Base-by-base conservation (phyloP, 2,797 vertebrate genomes). In the Dicrostonyx torquatus region DNA sequence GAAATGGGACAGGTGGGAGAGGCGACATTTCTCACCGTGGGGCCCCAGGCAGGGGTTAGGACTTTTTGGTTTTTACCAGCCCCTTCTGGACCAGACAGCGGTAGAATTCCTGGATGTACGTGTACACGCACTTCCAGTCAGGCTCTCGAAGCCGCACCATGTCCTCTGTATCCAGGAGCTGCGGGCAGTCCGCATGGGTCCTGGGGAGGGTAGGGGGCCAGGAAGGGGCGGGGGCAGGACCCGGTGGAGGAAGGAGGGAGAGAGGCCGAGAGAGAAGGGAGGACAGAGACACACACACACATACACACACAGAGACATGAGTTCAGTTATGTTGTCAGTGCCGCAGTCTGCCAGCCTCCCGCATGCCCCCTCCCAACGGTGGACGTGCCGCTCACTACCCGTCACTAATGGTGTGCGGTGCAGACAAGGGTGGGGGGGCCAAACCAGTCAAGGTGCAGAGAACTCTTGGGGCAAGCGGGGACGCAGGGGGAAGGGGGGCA, bases 41-140 rank as follows among this genome's bases (percentile, higher is more conserved):
- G 98, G 94, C 96, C 98, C 97, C 97, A 92, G 95, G 96, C 84
- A 4, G 98, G 97, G 97, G 98, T 98, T 99, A 99, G 98, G 99
- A 99, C 99, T 99, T 99, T 99, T 99, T 99, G 99, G 99, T 99
- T 99, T 99, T 99, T 99, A 99, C 99, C 99, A 99, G 99, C 98
- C 99, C 99, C 98, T 99, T 99, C 98, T 99, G 99, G 98, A 99
- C 99, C 99, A 99, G 99, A 97, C 99, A 99, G 98, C 99, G 99
- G 99, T 99, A 99, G 99, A 99, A 99, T 98, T 99, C 99, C 99
- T 99, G 99, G 99, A 99, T 99, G 99, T 99, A 99, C 98, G 99
- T 99, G 99, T 99, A 99, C 98, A 99, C 99, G 98, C 99, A 99
- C 99, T 99, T 99, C 99, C 99, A 99, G 98, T 99, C 99, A 0